A percentile compares a stretch with the other conserved stretches of the same genome.
These are phyloP conservation scores for Herpetotheres cachinnans DNA, from an alignment of 2,113 vertebrate genomes.

Conservation along the genomic window DNA sequence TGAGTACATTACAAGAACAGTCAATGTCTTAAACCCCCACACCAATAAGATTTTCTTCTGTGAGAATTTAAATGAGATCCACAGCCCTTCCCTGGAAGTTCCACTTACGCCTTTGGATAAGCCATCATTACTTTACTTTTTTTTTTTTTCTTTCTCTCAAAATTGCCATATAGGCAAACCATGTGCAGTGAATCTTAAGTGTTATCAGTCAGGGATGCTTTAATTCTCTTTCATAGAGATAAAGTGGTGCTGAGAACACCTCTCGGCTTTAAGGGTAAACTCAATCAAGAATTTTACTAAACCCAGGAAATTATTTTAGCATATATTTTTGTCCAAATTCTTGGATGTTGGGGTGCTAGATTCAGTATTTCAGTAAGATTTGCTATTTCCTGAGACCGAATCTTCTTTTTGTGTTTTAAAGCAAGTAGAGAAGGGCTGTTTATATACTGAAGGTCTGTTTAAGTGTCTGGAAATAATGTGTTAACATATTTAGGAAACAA, in stretches of 20 bases:
- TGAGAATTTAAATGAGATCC: background rate
- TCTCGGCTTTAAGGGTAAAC: background rate
- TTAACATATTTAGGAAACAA: background rate
- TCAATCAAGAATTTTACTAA: background rate
- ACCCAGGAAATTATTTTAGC: background rate
- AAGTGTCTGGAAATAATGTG: background rate
- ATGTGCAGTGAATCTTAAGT: background rate
- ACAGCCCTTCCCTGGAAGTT: background rate
- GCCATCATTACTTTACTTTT: background rate
- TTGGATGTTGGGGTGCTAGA: background rate
- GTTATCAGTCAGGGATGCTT: background rate
- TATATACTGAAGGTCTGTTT: background rate
- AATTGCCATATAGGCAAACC: background rate
- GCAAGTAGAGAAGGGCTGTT: background rate
- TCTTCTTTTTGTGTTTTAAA: background rate
- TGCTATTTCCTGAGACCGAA: background rate
- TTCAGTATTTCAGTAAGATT: background rate
- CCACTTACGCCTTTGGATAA: background rate
- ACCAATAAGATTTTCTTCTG: background rate
- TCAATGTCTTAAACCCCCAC: background rate
- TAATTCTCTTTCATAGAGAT: background rate
- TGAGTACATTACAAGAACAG: background rate
- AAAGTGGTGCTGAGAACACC: background rate
- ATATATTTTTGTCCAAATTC: background rate
- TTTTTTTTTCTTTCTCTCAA: background rate